Conservation (phyloP, 23 tunicate genomes). For the Botrylloides violaceus region DNA sequence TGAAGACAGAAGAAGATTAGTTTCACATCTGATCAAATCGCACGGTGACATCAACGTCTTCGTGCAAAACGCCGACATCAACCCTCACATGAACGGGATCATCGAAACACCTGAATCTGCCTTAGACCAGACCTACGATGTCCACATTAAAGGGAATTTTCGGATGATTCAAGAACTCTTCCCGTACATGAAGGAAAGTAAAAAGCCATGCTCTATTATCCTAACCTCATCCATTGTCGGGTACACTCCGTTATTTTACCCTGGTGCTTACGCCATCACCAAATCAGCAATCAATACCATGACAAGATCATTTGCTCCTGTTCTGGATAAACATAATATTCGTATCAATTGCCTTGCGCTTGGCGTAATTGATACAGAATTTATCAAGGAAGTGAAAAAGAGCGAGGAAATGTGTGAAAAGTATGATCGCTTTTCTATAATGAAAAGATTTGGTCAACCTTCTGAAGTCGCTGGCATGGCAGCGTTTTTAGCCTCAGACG, state of each 20-base stretch:
- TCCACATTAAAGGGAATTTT: constrained; percentile 73
- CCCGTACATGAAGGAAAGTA: constrained; percentile 41
- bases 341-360: constrained; percentile 73
- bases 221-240: constrained; percentile 58
- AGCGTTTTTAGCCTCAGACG: constrained; percentile 57
- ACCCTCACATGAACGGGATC: constrained; percentile 72
- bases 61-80: constrained; percentile 78
- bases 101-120: constrained; percentile 68
- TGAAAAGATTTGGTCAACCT: constrained; percentile 47
- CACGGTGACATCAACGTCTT: constrained; percentile 62
- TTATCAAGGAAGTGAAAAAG: constrained; percentile 39
- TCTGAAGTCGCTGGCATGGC: constrained; percentile 69
- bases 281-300: constrained; percentile 64
- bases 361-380: constrained; percentile 62
- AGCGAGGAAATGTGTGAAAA: constrained; percentile 3
- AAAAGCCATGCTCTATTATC: constrained; percentile 29
- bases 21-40: too few species aligned
- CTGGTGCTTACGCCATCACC: constrained; percentile 72
- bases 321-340: constrained; percentile 35
- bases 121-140: constrained; percentile 73
- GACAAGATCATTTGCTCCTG: constrained; percentile 45
- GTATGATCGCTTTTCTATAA: constrained; percentile 3
- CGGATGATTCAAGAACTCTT: constrained; percentile 57
- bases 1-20: too few species aligned
- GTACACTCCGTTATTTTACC: constrained; percentile 21